Conservation (phyloP, 2,888 invertebrate species). For the Julus scanicus region DNA sequence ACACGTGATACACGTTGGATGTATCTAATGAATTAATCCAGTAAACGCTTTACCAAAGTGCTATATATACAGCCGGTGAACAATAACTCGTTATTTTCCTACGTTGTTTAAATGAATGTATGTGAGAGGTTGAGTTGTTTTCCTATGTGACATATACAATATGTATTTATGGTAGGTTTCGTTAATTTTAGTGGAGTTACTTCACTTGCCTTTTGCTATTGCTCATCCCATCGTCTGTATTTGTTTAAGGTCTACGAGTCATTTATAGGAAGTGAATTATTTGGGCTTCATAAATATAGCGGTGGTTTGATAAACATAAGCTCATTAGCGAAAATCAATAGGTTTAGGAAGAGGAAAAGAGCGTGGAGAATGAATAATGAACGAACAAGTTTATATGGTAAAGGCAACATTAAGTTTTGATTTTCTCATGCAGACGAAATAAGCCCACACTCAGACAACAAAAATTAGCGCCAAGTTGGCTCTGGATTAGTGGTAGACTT, state of each 20-base stretch:
- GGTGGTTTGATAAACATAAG: constrained; percentile 38
- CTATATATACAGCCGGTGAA: neutral
- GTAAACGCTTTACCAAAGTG: neutral
- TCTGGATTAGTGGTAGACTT: constrained; percentile 14
- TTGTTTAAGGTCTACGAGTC: constrained; percentile 8
- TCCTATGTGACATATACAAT: neutral
- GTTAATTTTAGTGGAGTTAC: neutral
- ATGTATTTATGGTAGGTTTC: neutral
- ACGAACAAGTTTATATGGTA: neutral
- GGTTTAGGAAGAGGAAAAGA: neutral
- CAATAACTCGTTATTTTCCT: neutral
- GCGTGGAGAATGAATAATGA: constrained; percentile 20
- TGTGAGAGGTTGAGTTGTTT: too few species aligned
- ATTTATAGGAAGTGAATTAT: constrained; percentile 21
- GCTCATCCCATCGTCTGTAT: constrained; percentile 35
- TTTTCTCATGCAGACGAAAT: neutral
- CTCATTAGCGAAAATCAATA: constrained; percentile 39
- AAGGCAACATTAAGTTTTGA: constrained; percentile 19
- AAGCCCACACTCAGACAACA: constrained; percentile 1
- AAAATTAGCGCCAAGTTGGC: neutral
- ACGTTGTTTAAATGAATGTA: too few species aligned
- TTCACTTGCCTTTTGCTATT: neutral
- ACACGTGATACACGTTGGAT: constrained; percentile 3
- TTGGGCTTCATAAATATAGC: constrained; percentile 23
- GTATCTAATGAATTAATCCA: constrained; percentile 17